phyloP scores from a whole-genome alignment of 2,113 vertebrate species.

The Dasyprocta punctata region DNA sequence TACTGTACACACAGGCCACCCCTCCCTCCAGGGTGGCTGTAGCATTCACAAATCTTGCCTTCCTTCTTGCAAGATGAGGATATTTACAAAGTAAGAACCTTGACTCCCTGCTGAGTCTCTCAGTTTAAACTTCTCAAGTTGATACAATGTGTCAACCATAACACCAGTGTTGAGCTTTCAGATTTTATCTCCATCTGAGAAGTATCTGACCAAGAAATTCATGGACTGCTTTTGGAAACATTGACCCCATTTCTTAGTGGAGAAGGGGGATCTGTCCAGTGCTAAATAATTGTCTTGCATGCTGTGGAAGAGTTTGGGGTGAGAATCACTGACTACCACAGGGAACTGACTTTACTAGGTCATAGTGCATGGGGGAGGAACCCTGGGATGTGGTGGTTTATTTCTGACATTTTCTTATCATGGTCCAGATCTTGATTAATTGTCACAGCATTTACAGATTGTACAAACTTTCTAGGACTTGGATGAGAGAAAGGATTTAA shows the following conservation, averaged over 20 bases:
- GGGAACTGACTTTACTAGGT: no score
- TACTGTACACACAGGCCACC: no score
- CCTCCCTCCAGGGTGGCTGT: no score
- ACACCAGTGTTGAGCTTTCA: background rate
- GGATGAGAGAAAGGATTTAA: background rate
- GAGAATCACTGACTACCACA: no score
- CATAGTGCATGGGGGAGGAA: no score
- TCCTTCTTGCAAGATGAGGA: no score
- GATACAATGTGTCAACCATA: no score
- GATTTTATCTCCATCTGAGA: background rate
- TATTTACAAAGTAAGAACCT: no score
- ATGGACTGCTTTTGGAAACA: background rate
- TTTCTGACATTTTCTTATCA: background rate
- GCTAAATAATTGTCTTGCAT: background rate
- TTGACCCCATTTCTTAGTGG: background rate
- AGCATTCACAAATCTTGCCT: no score
- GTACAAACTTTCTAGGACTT: background rate
- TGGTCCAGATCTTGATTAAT: background rate
- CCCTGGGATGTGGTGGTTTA: background rate
- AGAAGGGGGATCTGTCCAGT: background rate
- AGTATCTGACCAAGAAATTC: background rate
- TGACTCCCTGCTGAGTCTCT: no score
- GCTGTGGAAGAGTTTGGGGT: no score
- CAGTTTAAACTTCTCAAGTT: no score
- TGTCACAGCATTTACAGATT: background rate